Base-by-base conservation (phyloP, 2,113 vertebrate species). In the Pavo muticus region DNA sequence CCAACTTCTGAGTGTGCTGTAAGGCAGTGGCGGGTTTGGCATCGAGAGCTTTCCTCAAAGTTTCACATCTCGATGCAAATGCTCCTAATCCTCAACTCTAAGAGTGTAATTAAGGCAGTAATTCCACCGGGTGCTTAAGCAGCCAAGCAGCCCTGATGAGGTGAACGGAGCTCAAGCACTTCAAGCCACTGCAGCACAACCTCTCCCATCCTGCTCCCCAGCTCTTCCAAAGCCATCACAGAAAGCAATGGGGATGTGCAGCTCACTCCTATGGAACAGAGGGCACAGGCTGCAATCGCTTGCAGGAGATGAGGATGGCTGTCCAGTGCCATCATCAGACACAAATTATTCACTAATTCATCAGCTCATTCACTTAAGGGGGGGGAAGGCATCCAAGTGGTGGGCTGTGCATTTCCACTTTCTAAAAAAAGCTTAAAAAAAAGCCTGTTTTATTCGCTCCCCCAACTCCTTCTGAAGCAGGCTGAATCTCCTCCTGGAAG, bases 291-390 rank as follows among this genome's bases (percentile, higher is more conserved):
- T 18, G 54, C 56, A 63, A 6, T 61, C 47, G 48, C 27, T 54
- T 57, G 27, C 2, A 11, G 3, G 39, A 82, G 42, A 52, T 29
- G 48, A 54, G 27, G 52, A 91, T 7, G 56, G 60, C 5, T 83
- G 91, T 56, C 91, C 93, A 60, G 87, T 8, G 50, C 70, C 29
- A 7, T 83, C 80, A 90, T 90, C 67, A 92, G 68, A 63, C 78
- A 50, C 56, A 63, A n/a, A 88, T 76, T 87, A 94, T 68, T 93
- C 86, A 95, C 94, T 87, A 82, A 70, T 56, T 89, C 57, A 61
- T 72, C 56, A 76, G 10, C 42, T 56, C 76, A 89, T 68, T 83
- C 75, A 89, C 7, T 81, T 56, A 3, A 29, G 27, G 6, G 16
- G 52, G 19, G 45, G 47, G 47, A 23, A 48, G 47, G 47, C 47